Conservation (phyloP, 2,888 invertebrate genomes). For the Caenorhabditis sinica region DNA sequence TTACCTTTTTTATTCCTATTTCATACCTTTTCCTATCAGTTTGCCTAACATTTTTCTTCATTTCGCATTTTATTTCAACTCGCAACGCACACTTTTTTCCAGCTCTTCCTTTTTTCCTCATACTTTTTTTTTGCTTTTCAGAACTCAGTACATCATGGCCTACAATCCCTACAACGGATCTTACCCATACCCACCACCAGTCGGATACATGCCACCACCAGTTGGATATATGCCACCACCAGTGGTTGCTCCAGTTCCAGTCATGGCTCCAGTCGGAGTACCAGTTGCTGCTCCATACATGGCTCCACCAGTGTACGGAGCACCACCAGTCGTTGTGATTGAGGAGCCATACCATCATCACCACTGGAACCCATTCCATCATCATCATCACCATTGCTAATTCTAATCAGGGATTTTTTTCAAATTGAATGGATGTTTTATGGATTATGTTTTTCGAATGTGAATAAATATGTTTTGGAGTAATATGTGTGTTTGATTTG, state of each 20-base stretch:
- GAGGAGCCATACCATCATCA: constrained; percentile 68
- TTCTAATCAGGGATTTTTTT: neutral
- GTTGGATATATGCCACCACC: constrained; percentile 53
- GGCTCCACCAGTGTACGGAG: constrained; percentile 41
- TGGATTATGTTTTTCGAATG: too few species aligned
- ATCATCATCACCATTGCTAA: constrained; percentile 66
- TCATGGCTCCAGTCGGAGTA: constrained; percentile 54
- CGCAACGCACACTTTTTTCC: neutral
- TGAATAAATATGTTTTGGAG: too few species aligned
- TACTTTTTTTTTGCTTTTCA: too few species aligned
- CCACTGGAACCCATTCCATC: constrained; percentile 65
- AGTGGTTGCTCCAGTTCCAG: constrained; percentile 54
- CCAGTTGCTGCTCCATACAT: constrained; percentile 46
- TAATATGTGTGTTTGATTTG: too few species aligned
- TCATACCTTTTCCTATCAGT: constrained; percentile 26
- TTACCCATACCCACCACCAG: constrained; percentile 60
- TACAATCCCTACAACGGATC: constrained; percentile 66
- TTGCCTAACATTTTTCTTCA: constrained; percentile 9
- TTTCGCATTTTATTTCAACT: constrained; percentile 4
- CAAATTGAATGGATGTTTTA: constrained; percentile 1
- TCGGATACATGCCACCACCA: constrained; percentile 58
- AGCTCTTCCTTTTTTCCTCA: neutral
- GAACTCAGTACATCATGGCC: constrained; percentile 50
- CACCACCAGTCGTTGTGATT: constrained; percentile 64
- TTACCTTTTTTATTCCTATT: neutral